These are phyloP conservation scores for Montipora capricornis DNA, from an alignment of 64 coral and sea anemone genomes.

Conservation along the genomic window DNA sequence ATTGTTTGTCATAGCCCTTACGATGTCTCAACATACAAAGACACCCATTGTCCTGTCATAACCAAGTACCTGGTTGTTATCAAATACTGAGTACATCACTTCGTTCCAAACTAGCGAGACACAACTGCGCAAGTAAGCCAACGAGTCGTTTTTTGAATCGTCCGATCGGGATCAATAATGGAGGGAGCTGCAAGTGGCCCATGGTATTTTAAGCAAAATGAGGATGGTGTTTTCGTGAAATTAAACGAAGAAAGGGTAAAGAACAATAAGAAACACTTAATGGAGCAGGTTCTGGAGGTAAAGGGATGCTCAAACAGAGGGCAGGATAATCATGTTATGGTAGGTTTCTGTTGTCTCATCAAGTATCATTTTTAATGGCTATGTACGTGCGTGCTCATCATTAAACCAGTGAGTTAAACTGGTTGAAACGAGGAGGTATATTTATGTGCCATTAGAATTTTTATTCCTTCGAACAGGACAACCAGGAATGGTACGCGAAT, in stretches of 20 bases:
- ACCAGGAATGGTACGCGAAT: not conserved
- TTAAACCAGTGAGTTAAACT: too few species aligned
- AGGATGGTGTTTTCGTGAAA: not conserved
- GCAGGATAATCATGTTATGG: constrained; percentile 2
- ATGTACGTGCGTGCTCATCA: too few species aligned
- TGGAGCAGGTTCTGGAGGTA: not conserved
- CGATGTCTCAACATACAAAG: too few species aligned
- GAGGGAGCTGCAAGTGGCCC: not conserved
- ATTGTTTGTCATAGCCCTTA: too few species aligned
- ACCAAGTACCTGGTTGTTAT: too few species aligned
- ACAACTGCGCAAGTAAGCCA: not conserved
- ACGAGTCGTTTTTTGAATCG: not conserved
- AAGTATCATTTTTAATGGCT: not conserved
- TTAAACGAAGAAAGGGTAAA: constrained; percentile 6
- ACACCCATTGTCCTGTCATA: too few species aligned
- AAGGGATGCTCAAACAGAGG: not conserved
- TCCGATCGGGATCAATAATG: not conserved
- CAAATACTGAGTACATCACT: too few species aligned
- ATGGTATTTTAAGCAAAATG: constrained; percentile 5
- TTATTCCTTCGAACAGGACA: not conserved
- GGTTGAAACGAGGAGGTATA: too few species aligned
- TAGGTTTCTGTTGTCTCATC: not conserved
- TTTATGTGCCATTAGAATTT: too few species aligned
- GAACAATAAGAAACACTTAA: not conserved
- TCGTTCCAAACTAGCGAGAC: not conserved